Base-by-base conservation (phyloP, 2,888 invertebrate genomes). In the Conistra vaccinii region DNA sequence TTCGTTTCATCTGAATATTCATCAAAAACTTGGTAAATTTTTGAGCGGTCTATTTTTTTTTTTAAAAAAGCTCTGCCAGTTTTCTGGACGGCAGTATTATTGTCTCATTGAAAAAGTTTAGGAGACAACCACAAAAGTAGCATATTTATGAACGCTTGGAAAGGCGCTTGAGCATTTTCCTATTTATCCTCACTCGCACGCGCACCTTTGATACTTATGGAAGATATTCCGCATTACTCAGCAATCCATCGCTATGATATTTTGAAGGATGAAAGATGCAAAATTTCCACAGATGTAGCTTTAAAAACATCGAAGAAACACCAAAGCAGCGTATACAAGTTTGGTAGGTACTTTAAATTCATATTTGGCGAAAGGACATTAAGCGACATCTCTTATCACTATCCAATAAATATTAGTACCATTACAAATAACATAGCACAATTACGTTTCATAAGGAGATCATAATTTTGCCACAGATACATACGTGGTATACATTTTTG, bases 51-150 rank as follows among this genome's bases (percentile, higher is more conserved):
- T 20, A 39, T 7, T 23, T 48, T 39, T 63, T 63, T 58, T 20
- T 14, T 26, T 12, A 12, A 39, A 51, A 53, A 60, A 29, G 23
- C 45, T 57, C 71, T 72, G 71, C 69, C 78, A 48, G 20, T 29
- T 20, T n/a, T 35, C 7, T 42, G 69, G 73, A 83, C 73, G 69
- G 71, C 81, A 74, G 71, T 65, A 42, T 80, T 84, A 84, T 72
- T 79, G 84, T 80, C 84, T 35, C 23, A n/a, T 48, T 61, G 48
- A 42, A 68, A 57, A 45, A 26, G 0, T 14, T 60, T 55, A 9
- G 1, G 32, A 32, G 66, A 35, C 32, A n/a, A 32, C 66, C n/a
- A 66, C 51, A 51, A n/a, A 20, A 53, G 9, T 32, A 32, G 32
- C 32, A 32, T 32, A 66, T 66, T 32, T 53, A 53, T 66, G 6